Base-by-base conservation (phyloP, 2,113 vertebrate species). In the Labeo catla region DNA sequence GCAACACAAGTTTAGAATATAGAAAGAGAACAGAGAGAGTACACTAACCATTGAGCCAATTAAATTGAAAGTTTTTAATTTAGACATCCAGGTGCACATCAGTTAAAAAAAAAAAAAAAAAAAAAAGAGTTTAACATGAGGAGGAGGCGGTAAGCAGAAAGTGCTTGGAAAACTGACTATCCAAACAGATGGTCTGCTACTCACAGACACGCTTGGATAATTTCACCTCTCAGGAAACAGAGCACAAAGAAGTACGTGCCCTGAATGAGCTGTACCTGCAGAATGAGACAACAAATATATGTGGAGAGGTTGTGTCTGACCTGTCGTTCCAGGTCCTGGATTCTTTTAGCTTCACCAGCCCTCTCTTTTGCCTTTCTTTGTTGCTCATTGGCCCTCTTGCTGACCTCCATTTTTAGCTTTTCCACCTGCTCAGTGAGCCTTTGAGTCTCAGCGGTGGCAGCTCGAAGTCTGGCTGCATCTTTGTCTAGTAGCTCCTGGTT, bases 401-500 rank as follows among this genome's bases (percentile, higher is more conserved):
- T 93, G 89, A 95, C 93, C 87, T 96, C 95, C 87, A 90, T 85
- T 91, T 95, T 95, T 72, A 34, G 23, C 39, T 19, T 52, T 12
- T 54, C 52, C 8, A 97, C 97, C 95, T 98, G 96, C 13, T 95
- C 91, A 76, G 94, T 95, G 65, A 98, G 95, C 39, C 91, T 96
- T 81, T 94, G 92, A 76, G 95, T 96, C 93, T 99, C 96, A 83
- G 94, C 91, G 86, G 93, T 96, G 81, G 97, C 97, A 61, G 96
- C 93, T 93, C 93, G 95, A 84, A 99, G 96, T 19, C 94, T 93
- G 49, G 86, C 86, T 43, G 96, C 93, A 81, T 99, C 97, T 94
- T 93, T 96, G 91, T 97, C 96, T 90, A 98, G 91, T 77, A 97
- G 94, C 65, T 97, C 95, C 92, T 98, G 97, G 91, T 99, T 98